Evolutionary conservation across 2,888 invertebrate species (phyloP).

Genomic region (Drosophila dives): DNA sequence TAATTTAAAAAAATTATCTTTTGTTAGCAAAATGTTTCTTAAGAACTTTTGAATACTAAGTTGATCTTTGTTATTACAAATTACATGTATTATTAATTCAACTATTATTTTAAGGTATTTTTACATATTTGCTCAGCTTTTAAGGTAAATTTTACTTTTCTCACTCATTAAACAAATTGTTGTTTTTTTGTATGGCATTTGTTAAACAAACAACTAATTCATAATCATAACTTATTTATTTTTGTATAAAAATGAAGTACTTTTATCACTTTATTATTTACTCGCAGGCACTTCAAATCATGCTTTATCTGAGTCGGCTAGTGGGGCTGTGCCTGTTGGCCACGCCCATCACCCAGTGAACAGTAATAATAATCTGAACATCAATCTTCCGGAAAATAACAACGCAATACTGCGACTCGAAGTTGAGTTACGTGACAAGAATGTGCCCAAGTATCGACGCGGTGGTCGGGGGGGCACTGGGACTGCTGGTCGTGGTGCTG

Average conservation of each 20-base stretch:
- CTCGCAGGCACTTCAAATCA: conserved; percentile 74
- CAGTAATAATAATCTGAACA: conserved; percentile 84
- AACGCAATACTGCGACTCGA: conserved; percentile 85
- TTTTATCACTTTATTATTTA: conserved; percentile 50
- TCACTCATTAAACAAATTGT: background rate
- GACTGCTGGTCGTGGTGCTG: conserved; percentile 85
- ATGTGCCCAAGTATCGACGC: conserved; percentile 84
- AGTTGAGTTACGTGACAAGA: conserved; percentile 85
- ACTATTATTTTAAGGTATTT: background rate
- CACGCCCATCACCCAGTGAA: conserved; percentile 46
- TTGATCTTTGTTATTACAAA: background rate
- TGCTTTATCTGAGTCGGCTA: conserved; percentile 54
- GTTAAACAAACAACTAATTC: background rate
- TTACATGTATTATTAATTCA: background rate
- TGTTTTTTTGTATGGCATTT: background rate
- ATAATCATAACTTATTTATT: conserved; percentile 8
- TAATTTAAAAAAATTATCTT: background rate
- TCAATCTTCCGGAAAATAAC: conserved; percentile 85
- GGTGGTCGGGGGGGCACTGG: conserved; percentile 63
- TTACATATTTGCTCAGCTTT: background rate
- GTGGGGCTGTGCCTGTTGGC: conserved; percentile 29
- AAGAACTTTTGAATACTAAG: background rate
- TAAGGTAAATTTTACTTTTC: background rate
- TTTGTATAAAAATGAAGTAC: conserved; percentile 5
- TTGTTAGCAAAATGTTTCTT: background rate